Evolutionary conservation across 2,888 invertebrate species (phyloP), one percentile per base, ranked within the genome.

Genomic region (Lasioglossum figueresi): DNA sequence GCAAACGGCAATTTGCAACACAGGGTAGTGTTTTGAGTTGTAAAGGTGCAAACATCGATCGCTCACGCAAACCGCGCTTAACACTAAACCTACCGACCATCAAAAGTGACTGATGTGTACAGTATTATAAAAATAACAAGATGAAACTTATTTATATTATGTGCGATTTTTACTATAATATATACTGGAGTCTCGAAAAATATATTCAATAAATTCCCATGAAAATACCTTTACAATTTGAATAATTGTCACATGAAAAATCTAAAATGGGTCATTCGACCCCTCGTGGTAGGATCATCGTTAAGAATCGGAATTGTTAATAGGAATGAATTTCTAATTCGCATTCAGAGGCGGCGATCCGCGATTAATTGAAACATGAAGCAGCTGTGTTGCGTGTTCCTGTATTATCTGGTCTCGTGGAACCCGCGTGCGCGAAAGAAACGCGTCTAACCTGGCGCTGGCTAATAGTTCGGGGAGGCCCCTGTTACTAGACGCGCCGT

Each of bases 331-430:
- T 76, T 71, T 76, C 27, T 72, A 74, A 77, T 73, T 68, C 43
- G 14, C 37, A 34, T 56, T 66, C 23, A 40, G 43, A 52, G 66
- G 43, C 43, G 68, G n/a, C 82, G 82, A 73, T 56, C 76, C 34
- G 66, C 2, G 34, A 40, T 71, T 81, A 82, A 83, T 83, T 76
- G 66, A 68, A 81, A 82, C 76, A 31, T 70, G 31, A 40, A 31
- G 75, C 34, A 40, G 76, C 31, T 2, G 59, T 68, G 56, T 37
- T 16, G 56, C 48, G 59, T 80, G 81, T 48, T 59, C 31, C 27
- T 1, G 34, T 70, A 56, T 31, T 48, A 70, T 27, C 37, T 59
- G 27, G 4, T 23, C 23, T 6, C 6, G 73, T 34, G 40, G n/a
- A 45, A 48, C 10, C 59, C 10, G 14, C 52, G 16, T 43, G 16